Evolutionary conservation across 2,113 vertebrate genomes (phyloP).

Genomic region (Barnardius zonarius): DNA sequence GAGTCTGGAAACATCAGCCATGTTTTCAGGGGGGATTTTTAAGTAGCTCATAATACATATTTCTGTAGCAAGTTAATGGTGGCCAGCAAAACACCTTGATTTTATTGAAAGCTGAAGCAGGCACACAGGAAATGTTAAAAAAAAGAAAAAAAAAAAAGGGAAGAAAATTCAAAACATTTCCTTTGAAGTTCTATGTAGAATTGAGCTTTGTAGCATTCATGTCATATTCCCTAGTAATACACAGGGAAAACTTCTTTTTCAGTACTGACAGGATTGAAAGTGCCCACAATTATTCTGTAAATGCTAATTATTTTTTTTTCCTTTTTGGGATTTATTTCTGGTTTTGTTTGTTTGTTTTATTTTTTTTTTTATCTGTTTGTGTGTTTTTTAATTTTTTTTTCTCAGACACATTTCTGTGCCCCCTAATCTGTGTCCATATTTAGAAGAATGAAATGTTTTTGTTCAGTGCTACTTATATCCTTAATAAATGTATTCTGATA

Average conservation of each 20-base stretch:
- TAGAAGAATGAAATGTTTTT: not conserved
- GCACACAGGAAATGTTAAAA: not conserved
- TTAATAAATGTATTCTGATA: not conserved
- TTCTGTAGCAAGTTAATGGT: not conserved
- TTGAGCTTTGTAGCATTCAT: not conserved
- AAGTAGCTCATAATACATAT: not conserved
- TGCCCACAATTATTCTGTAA: not conserved
- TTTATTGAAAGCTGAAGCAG: not conserved
- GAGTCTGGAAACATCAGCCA: not conserved
- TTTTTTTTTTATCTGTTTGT: not conserved
- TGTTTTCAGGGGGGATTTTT: not conserved
- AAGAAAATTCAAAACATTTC: not conserved
- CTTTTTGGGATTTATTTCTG: not conserved
- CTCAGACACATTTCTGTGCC: not conserved
- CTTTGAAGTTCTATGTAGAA: not conserved
- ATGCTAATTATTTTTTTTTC: not conserved
- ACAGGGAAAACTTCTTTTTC: not conserved
- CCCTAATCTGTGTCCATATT: not conserved
- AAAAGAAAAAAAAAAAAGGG: not conserved
- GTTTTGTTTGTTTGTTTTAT: not conserved
- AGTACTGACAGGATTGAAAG: not conserved
- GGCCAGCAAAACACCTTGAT: not conserved
- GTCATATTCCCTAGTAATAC: not conserved
- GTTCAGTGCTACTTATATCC: not conserved
- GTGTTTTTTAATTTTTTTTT: not conserved